These are phyloP conservation scores for Polyploca ridens DNA, from an alignment of 2,888 invertebrate species.

Conservation along the genomic window DNA sequence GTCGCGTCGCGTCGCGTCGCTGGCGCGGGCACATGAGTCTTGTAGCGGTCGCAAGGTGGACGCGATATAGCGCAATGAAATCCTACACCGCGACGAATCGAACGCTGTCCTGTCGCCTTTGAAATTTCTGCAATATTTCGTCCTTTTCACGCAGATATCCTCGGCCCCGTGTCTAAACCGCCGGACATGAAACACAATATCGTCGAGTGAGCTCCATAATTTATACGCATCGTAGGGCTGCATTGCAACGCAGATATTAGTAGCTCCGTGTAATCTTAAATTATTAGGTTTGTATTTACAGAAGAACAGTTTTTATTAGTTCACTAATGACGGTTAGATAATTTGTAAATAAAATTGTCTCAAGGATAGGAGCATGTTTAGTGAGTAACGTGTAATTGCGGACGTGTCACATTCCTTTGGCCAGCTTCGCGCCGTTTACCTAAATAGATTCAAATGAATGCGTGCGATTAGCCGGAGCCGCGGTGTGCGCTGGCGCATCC, in stretches of 20 bases:
- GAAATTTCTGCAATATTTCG: constrained; percentile 84
- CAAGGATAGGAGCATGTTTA: constrained; percentile 20
- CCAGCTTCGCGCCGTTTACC: constrained; percentile 58
- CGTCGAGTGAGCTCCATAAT: constrained; percentile 75
- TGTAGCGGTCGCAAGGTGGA: constrained; percentile 52
- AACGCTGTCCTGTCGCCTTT: constrained; percentile 81
- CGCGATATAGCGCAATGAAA: constrained; percentile 80
- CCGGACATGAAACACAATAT: constrained; percentile 84
- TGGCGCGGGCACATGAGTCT: constrained; percentile 67
- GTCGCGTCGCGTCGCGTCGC: constrained; percentile 14
- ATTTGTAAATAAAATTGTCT: constrained; percentile 6
- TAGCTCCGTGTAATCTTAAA: constrained; percentile 57
- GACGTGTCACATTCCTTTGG: constrained; percentile 50
- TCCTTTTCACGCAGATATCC: constrained; percentile 83
- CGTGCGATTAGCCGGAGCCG: constrained; percentile 54
- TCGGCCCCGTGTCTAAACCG: constrained; percentile 77
- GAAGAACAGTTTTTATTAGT: constrained; percentile 16
- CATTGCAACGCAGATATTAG: constrained; percentile 62
- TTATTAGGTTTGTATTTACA: constrained; percentile 39
- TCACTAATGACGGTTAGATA: background rate
- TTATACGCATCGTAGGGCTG: constrained; percentile 70
- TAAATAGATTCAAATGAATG: constrained; percentile 74
- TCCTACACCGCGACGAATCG: constrained; percentile 82
- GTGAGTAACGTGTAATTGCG: constrained; percentile 32
- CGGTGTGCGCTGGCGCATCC: constrained; percentile 43